Conservation (phyloP, 1,140 invertebrate genomes). For the Drosophila repleta region DNA sequence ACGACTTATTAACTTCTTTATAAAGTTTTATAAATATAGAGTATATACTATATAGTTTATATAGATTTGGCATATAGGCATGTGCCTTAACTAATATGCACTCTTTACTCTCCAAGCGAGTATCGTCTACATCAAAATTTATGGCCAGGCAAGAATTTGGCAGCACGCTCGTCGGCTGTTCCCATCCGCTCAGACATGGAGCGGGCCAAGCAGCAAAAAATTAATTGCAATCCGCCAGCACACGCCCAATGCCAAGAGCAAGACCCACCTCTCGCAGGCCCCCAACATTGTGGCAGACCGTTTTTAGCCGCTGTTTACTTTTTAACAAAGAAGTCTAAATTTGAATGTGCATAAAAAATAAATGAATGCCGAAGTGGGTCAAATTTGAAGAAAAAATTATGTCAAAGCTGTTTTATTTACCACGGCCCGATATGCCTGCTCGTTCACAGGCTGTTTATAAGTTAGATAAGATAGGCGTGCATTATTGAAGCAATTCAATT, state of each 20-base stretch:
- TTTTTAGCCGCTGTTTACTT: slow-evolving; percentile 28
- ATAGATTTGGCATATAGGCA: too few relatives aligned
- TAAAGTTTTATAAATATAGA: too few relatives aligned
- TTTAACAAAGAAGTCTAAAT: slow-evolving; percentile 12
- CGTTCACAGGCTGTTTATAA: slow-evolving; percentile 11
- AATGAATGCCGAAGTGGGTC: slow-evolving; percentile 30
- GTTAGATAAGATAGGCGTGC: slow-evolving; percentile 35
- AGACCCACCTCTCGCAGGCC: not conserved
- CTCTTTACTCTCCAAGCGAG: too few relatives aligned
- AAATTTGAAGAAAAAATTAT: slow-evolving; percentile 31
- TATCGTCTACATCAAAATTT: slow-evolving; percentile 3
- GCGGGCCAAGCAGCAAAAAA: slow-evolving; percentile 2
- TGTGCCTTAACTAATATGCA: too few relatives aligned
- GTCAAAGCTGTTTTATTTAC: slow-evolving; percentile 6
- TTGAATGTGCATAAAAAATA: slow-evolving; percentile 23
- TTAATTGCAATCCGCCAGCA: slow-evolving; percentile 27
- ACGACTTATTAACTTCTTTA: too few relatives aligned
- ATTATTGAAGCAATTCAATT: slow-evolving; percentile 20
- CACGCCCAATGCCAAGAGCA: not conserved
- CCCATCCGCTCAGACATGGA: slow-evolving; percentile 16
- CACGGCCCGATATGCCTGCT: not conserved
- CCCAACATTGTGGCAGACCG: slow-evolving; percentile 6
- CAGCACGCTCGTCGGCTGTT: slow-evolving; percentile 2
- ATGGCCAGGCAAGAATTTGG: slow-evolving; percentile 32
- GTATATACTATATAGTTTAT: too few relatives aligned